phyloP scores from a whole-genome alignment of 2,888 invertebrate species.

The Netelia virgata region DNA sequence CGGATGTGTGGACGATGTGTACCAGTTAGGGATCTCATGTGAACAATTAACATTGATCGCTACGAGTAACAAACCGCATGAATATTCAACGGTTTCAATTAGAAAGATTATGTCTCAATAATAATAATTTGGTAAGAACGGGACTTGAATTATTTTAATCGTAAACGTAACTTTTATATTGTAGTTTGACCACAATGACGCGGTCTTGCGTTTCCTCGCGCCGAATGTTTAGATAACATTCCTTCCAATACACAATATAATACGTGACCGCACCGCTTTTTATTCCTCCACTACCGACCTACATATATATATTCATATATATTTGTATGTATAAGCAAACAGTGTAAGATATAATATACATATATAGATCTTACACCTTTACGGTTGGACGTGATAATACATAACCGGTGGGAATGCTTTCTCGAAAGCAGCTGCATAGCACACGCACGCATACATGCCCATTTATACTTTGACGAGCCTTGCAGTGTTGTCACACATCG shows the following conservation, averaged over 20 bases:
- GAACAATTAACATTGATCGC: conserved; percentile 23
- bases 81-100: conserved; percentile 6
- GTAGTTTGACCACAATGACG: neutral
- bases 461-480: neutral
- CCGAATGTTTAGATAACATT: conserved; percentile 48
- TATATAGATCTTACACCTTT: too few species aligned
- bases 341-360: too few species aligned
- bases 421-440: conserved; percentile 7
- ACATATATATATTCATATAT: neutral
- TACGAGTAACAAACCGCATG: neutral
- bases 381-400: neutral
- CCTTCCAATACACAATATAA: conserved; percentile 4
- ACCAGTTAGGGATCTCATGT: conserved; percentile 18
- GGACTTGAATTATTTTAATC: neutral
- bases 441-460: neutral
- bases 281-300: neutral
- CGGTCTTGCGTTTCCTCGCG: conserved; percentile 21
- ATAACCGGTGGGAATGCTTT: conserved; percentile 34
- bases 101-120: neutral
- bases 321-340: neutral
- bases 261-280: neutral
- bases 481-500: neutral
- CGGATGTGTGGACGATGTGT: conserved; percentile 6
- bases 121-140: neutral
- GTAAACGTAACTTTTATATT: neutral